These are phyloP conservation scores for Laticauda laticaudata DNA, from an alignment of 2,113 vertebrate genomes.

Conservation along the genomic window DNA sequence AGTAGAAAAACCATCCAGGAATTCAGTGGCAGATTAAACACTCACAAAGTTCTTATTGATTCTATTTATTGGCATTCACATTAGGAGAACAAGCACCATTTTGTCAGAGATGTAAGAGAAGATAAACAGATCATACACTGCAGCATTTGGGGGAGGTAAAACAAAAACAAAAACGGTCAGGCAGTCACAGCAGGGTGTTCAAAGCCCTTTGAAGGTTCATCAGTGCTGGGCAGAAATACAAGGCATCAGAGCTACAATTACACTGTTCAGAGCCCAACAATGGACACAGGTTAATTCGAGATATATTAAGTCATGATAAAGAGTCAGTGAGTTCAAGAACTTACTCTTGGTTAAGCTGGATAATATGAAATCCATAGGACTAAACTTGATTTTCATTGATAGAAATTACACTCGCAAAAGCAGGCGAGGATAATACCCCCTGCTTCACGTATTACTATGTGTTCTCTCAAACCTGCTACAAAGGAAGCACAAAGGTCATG, in stretches of 20 bases:
- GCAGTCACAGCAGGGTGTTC: background rate
- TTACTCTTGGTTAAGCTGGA: background rate
- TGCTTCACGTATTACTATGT: background rate
- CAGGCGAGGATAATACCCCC: background rate
- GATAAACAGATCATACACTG: background rate
- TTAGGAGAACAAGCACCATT: background rate
- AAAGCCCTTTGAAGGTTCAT: background rate
- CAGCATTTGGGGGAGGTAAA: background rate
- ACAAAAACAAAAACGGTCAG: background rate
- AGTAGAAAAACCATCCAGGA: background rate
- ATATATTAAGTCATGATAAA: background rate
- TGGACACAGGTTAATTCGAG: background rate
- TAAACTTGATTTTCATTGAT: background rate
- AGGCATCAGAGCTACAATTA: background rate
- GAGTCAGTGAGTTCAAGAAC: background rate
- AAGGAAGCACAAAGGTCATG: background rate
- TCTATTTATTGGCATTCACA: background rate
- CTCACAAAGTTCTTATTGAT: background rate
- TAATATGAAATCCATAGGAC: background rate
- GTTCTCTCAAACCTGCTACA: background rate
- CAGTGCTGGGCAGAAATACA: background rate
- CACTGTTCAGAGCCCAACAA: background rate
- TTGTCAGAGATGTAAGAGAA: background rate
- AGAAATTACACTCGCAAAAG: background rate
- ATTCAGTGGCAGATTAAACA: background rate